Base-by-base conservation (phyloP, 2,888 invertebrate genomes). In the Phyllotreta cruciferae region DNA sequence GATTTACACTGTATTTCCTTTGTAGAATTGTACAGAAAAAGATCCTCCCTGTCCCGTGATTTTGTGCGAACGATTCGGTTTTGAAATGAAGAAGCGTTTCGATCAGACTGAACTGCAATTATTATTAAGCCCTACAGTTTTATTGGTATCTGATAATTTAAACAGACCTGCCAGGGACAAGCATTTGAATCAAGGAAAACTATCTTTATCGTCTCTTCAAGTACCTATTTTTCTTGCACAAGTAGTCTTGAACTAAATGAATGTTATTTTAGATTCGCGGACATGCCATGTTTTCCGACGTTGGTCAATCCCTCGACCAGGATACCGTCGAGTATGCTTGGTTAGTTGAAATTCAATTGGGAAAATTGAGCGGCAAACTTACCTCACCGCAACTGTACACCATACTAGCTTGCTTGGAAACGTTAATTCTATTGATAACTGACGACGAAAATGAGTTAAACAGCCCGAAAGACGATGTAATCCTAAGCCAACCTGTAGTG, bases 281-380 rank as follows among this genome's bases (percentile, higher is more conserved):
- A 0, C 96, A 97, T 79, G 96, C 96, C 0, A 93, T 96, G 90
- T 99, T 98, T 78, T 98, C 98, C 71, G 94, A 94, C 75, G 89
- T 93, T 60, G 96, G 94, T 58, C 86, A 96, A 66, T 88, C 90
- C 6, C 84, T 97, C 13, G 95, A 96, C 74, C 92, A 96, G 79
- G 98, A 98, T 74, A 97, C 98, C 0, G 82, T 98, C 11, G 99
- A 99, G 79, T 99, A 99, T 79, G 95, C 93, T 0, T 99, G 99
- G 99, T 85, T 98, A 73, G 88, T 98, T 73, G 98, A 99, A 80
- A 86, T 96, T 3, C 94, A 96, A 72, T 81, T 98, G 45, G 98
- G 98, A 0, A 96, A 97, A 79, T 82, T 99, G 10, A 93, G 92
- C 34, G 98, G 97, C 0, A 91, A 94, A 76, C 83, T 98, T 50